These are phyloP conservation scores for Drosophila kambysellisi DNA, from an alignment of 2,888 invertebrate genomes.

Conservation along the genomic window DNA sequence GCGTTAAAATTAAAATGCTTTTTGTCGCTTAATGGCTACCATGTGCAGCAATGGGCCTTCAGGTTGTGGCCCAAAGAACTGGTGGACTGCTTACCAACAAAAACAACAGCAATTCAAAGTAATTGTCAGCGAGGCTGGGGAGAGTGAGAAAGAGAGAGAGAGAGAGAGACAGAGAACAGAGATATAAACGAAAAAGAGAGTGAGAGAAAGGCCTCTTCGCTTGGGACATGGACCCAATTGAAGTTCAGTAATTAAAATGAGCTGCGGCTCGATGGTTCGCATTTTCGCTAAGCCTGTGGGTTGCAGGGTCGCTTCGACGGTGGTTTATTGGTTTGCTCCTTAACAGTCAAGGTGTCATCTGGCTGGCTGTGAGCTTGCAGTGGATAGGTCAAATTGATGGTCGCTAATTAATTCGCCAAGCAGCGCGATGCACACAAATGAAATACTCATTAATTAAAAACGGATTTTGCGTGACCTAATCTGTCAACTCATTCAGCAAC, in stretches of 20 bases:
- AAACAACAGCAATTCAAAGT: slow-evolving; percentile 12
- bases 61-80: slow-evolving; percentile 12
- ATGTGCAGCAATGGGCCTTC: slow-evolving; percentile 14
- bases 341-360: slow-evolving; percentile 18
- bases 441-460: slow-evolving; percentile 63
- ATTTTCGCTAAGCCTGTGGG: neutral
- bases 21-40: slow-evolving; percentile 7
- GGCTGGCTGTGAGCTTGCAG: neutral
- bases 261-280: neutral
- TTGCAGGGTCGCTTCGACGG: neutral
- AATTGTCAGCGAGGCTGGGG: slow-evolving; percentile 10
- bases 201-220: too few relatives aligned
- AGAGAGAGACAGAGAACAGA: neutral
- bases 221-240: slow-evolving; percentile 2
- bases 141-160: neutral
- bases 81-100: neutral
- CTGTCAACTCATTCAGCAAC: slow-evolving; percentile 6
- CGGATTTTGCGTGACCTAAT: slow-evolving; percentile 47
- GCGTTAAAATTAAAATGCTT: slow-evolving; percentile 36
- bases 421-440: slow-evolving; percentile 27
- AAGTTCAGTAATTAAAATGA: slow-evolving; percentile 38
- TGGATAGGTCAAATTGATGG: slow-evolving; percentile 18
- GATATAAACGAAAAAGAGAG: neutral
- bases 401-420: slow-evolving; percentile 52
- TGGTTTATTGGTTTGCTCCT: slow-evolving; percentile 26